Percentiles rank a stretch among this genome's conserved stretches.
Evolutionary conservation across 2,888 invertebrate genomes (phyloP).

Genomic region (Halictus quadricinctus): DNA sequence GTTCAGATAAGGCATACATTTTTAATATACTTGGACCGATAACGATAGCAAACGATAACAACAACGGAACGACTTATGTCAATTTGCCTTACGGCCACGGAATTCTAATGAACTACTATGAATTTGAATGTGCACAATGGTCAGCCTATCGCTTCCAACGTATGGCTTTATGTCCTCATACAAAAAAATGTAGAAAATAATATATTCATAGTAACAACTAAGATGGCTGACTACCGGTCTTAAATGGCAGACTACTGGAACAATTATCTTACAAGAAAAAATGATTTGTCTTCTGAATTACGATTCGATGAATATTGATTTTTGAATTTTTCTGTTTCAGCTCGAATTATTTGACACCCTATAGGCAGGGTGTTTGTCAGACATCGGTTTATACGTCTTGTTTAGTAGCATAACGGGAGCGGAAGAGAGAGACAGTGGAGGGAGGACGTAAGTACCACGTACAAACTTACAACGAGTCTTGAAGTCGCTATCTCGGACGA

Average conservation of each 20-base stretch:
- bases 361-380: conserved; percentile 33
- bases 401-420: conserved; percentile 36
- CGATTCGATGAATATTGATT: neutral
- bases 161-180: neutral
- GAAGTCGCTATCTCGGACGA: conserved; percentile 49
- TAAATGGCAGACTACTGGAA: neutral
- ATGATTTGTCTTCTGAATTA: neutral
- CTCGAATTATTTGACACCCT: conserved; percentile 2
- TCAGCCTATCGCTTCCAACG: neutral
- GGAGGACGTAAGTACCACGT: conserved; percentile 19
- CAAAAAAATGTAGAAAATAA: neutral
- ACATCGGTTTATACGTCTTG: conserved; percentile 36
- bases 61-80: neutral
- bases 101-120: neutral
- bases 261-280: neutral
- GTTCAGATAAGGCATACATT: neutral
- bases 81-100: neutral
- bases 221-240: neutral
- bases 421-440: conserved; percentile 19
- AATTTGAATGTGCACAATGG: neutral
- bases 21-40: neutral
- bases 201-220: neutral
- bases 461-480: conserved; percentile 35
- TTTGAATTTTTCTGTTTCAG: neutral
- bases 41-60: neutral